A percentile compares a stretch with the other conserved stretches of the same genome.
These are phyloP conservation scores for Tetranychus truncatus DNA, from an alignment of 2,888 invertebrate species.

Conservation along the genomic window DNA sequence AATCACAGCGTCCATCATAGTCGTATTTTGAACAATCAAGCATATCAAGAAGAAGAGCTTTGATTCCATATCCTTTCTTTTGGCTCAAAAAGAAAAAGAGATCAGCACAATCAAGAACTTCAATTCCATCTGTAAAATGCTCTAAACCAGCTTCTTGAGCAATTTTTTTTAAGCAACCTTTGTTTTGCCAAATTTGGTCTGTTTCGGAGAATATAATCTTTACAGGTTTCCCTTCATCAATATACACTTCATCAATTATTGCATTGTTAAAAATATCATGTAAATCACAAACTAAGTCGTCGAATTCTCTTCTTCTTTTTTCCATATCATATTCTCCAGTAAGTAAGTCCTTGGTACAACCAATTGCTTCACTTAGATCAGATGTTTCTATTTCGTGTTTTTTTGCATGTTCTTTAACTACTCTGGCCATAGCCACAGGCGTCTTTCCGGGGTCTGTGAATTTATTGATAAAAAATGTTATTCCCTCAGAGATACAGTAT, in stretches of 20 bases:
- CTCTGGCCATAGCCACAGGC: neutral
- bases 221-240: neutral
- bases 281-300: neutral
- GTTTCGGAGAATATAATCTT: neutral
- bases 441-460: neutral
- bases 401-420: neutral
- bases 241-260: neutral
- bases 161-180: neutral
- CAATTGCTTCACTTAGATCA: neutral
- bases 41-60: neutral
- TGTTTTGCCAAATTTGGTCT: neutral
- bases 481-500: neutral
- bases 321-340: neutral
- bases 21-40: neutral
- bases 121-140: neutral
- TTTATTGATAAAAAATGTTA: neutral
- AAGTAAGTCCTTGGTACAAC: neutral
- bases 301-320: neutral
- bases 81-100: neutral
- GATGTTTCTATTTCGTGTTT: neutral
- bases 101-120: neutral
- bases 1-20: neutral
- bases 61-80: neutral
- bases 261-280: neutral
- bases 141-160: neutral